Conservation (phyloP, 2,888 invertebrate genomes). For the Stenodema calcarata region DNA sequence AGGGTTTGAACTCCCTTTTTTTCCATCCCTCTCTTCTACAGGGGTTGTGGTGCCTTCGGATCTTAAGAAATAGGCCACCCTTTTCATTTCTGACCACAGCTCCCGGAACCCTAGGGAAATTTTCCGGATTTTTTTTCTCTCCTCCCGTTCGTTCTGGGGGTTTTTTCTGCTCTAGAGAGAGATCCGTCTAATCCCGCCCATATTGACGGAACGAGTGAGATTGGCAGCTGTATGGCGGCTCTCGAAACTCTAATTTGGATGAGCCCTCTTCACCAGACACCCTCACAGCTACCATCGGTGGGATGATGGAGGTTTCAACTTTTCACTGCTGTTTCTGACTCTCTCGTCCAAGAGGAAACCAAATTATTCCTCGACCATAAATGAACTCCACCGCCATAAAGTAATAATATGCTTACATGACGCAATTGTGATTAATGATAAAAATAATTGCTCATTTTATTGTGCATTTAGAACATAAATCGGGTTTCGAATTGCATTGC, state of each 20-base stretch:
- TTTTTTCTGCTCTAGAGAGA: neutral
- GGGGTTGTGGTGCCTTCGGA: neutral
- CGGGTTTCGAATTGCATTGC: no score
- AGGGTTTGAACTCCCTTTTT: neutral
- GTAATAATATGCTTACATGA: no score
- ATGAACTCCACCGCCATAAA: no score
- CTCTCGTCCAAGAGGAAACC: no score
- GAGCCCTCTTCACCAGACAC: neutral
- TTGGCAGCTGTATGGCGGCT: neutral
- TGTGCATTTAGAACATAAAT: no score
- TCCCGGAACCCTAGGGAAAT: neutral
- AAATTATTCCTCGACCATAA: no score
- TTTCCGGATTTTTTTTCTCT: neutral
- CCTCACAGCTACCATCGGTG: no score
- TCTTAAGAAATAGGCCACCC: neutral
- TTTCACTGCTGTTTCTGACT: no score
- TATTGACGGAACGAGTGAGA: neutral
- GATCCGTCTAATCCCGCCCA: no score
- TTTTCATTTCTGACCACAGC: neutral
- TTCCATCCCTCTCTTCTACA: neutral
- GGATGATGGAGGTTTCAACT: no score
- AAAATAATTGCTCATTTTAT: no score
- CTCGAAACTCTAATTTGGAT: neutral
- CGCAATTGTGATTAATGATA: no score
- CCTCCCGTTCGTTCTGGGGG: neutral